Evolutionary conservation across 2,888 invertebrate genomes (phyloP), one percentile per base, ranked within the genome.

Genomic region (Molorchus minor): DNA sequence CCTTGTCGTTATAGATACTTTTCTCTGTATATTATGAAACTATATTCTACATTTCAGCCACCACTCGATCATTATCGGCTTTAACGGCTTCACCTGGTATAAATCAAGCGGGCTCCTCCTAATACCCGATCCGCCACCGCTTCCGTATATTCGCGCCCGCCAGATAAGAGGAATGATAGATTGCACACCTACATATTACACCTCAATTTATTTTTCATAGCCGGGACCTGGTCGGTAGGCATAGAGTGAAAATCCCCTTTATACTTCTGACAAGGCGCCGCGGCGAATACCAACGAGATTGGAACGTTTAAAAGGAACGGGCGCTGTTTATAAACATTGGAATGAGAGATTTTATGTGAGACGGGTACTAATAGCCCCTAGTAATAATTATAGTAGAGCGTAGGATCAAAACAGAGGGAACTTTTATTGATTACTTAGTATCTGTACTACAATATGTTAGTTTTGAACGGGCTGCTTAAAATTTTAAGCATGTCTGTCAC

Each of bases 251-350:
- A 64, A 64, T 61, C 61, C 63, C 49, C 49, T 64, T 52, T 64
- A 61, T 61, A 64, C 49, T 64, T 58, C 49, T 58, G 63, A 61
- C 58, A 61, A 61, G 59, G 47, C 60, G 49, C 43, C 56, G 58
- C 33, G 45, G 49, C 58, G 63, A 55, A 64, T 64, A 45, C 60
- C 63, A 64, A 64, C 41, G 30, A 56, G 60, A 55, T 51, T 38
- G 49, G 52, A 38, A 38, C 52, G 52, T 40, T 52, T 52, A 41
- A 52, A 16, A 41, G 25, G 30, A 19, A 10, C 16, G 40, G 29
- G 41, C 12, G 52, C 25, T 41, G 52, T 52, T 52, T 52, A 52
- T 52, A 52, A 52, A 52, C 52, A 52, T 52, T 41, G 25, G 38
- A 49, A 38, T 10, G 49, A 25, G 29, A 49, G n/a, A n/a, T 47